Evolutionary conservation across 2,888 invertebrate genomes (phyloP).

Genomic region (Drosophila mettleri): DNA sequence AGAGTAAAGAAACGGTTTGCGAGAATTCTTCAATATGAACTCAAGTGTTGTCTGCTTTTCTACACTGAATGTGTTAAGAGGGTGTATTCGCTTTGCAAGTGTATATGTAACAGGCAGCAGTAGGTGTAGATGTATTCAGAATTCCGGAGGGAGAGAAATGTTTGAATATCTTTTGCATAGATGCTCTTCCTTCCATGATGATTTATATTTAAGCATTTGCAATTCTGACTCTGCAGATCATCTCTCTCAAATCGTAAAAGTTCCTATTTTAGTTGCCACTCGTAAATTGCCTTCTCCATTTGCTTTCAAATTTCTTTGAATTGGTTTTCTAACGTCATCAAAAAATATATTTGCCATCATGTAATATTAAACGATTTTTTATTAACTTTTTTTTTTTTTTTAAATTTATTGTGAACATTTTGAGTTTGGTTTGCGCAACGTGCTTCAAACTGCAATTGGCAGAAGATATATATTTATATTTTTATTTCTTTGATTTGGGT

Average conservation of each 20-base stretch:
- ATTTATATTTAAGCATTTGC: too few relatives aligned
- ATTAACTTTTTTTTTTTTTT: slow-evolving; percentile 2
- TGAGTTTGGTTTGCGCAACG: slow-evolving; percentile 65
- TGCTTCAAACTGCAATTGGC: slow-evolving; percentile 62
- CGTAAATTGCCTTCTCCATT: background rate
- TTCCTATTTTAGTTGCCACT: too few relatives aligned
- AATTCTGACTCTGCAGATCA: too few relatives aligned
- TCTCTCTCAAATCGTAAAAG: too few relatives aligned
- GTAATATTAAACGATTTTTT: slow-evolving; percentile 58
- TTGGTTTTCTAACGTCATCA: slow-evolving; percentile 63
- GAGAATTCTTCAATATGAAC: slow-evolving; percentile 23
- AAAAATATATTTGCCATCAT: slow-evolving; percentile 58
- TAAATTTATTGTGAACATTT: slow-evolving; percentile 25
- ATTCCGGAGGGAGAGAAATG: too few relatives aligned
- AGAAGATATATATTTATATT: slow-evolving; percentile 19
- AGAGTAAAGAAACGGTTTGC: slow-evolving; percentile 18
- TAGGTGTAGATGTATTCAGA: too few relatives aligned
- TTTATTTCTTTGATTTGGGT: slow-evolving; percentile 6
- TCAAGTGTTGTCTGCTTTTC: slow-evolving; percentile 12
- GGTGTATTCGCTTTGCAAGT: background rate
- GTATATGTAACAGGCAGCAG: background rate
- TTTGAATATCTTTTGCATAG: too few relatives aligned
- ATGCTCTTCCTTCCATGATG: background rate
- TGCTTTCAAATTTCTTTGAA: background rate
- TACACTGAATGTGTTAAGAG: background rate